These are phyloP conservation scores for Dexiosoma caninum DNA, from an alignment of 2,888 invertebrate genomes.

Conservation along the genomic window DNA sequence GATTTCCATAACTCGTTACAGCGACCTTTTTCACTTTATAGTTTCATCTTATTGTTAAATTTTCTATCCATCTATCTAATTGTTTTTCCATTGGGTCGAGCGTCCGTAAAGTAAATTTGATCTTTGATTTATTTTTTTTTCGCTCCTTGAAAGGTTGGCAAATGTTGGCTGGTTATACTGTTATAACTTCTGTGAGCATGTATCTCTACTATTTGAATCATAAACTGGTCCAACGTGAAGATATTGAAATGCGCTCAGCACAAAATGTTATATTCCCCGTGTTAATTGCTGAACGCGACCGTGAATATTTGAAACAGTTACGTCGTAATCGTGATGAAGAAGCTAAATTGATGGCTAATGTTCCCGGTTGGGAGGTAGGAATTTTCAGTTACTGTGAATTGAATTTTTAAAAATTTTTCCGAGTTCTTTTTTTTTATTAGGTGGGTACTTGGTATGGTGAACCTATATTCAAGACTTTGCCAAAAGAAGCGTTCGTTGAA, in stretches of 20 bases:
- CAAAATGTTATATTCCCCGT: slow-evolving; percentile 87
- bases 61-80: too few species aligned
- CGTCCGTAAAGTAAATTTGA: too few species aligned
- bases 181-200: slow-evolving; percentile 80
- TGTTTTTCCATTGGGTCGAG: too few species aligned
- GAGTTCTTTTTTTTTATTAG: slow-evolving; percentile 67
- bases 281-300: slow-evolving; percentile 89
- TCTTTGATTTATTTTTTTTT: background rate
- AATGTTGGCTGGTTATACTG: slow-evolving; percentile 82
- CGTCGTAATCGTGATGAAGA: slow-evolving; percentile 90
- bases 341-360: slow-evolving; percentile 90
- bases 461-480: slow-evolving; percentile 85
- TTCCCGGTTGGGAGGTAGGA: slow-evolving; percentile 89
- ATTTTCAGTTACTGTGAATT: background rate
- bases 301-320: slow-evolving; percentile 89
- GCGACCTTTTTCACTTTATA: too few species aligned
- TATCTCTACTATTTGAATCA: slow-evolving; percentile 81
- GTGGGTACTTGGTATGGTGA: slow-evolving; percentile 91
- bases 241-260: slow-evolving; percentile 87
- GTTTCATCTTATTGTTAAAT: too few species aligned
- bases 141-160: slow-evolving; percentile 79
- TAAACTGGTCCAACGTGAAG: slow-evolving; percentile 79
- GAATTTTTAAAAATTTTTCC: background rate
- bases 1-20: too few species aligned
- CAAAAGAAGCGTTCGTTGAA: slow-evolving; percentile 81